These are phyloP conservation scores for Anomalospiza imberbis DNA, from an alignment of 2,797 vertebrate species.

Conservation along the genomic window DNA sequence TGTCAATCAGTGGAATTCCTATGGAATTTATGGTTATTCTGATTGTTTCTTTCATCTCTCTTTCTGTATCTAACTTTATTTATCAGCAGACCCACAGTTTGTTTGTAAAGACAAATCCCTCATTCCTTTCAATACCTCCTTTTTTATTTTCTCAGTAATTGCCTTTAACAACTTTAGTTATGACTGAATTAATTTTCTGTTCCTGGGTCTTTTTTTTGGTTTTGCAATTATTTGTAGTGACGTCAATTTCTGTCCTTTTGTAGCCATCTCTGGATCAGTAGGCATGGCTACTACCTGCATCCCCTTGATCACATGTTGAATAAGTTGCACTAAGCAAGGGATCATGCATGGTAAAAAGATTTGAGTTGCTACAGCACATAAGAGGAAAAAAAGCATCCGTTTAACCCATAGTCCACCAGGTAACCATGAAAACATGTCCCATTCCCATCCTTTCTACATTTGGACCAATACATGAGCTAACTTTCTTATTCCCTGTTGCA, in stretches of 20 bases:
- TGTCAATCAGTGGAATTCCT: neutral
- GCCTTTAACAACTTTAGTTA: neutral
- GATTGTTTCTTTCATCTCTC: neutral
- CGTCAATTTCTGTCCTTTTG: neutral
- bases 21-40: neutral
- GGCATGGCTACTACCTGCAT: neutral
- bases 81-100: neutral
- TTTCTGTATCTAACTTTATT: too few relatives aligned
- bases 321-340: neutral
- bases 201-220: neutral
- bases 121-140: too few relatives aligned
- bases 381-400: neutral
- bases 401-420: neutral
- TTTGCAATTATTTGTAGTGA: neutral
- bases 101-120: neutral
- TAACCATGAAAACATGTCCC: neutral
- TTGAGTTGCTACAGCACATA: neutral
- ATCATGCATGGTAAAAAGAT: neutral
- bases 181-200: neutral
- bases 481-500: neutral
- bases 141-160: neutral
- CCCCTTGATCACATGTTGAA: neutral
- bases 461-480: neutral
- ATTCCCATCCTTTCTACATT: too few relatives aligned
- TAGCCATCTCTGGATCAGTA: neutral